Conservation (phyloP, 2,113 vertebrate genomes). For the Fregetta grallaria region DNA sequence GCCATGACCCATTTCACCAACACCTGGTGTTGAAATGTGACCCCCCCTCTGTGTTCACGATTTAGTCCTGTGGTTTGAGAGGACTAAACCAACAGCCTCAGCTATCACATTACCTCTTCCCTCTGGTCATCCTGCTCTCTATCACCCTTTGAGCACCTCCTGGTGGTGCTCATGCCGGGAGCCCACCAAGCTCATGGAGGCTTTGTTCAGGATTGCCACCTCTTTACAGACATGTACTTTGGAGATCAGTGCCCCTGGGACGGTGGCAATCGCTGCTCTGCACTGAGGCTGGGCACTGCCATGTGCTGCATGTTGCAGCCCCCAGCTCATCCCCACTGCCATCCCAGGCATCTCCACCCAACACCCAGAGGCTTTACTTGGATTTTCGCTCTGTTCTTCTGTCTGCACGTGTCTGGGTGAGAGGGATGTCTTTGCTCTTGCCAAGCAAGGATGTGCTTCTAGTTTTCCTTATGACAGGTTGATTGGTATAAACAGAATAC, state of each 20-base stretch:
- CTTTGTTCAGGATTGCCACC: not conserved
- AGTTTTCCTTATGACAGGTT: not conserved
- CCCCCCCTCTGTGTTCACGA: too few relatives aligned
- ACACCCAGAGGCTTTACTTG: not conserved
- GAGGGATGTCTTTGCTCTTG: not conserved
- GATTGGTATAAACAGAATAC: not conserved
- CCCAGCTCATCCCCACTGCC: not conserved
- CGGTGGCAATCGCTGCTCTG: not conserved
- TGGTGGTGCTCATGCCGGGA: not conserved
- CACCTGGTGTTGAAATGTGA: not conserved
- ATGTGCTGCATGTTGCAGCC: accelerated
- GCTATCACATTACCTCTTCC: not conserved
- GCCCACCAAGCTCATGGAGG: not conserved
- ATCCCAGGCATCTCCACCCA: not conserved
- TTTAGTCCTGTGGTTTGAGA: not conserved
- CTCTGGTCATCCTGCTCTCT: not conserved
- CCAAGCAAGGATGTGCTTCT: not conserved
- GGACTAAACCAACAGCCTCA: not conserved
- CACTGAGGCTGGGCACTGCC: too few relatives aligned
- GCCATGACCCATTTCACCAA: not conserved
- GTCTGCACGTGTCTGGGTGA: too few relatives aligned
- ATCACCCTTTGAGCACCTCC: not conserved
- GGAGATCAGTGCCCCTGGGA: not conserved
- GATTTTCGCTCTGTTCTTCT: not conserved
- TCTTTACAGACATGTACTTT: not conserved